Evolutionary conservation across 2,113 vertebrate species (phyloP), one percentile per base, ranked within the genome.

Genomic region (Electrona antarctica): DNA sequence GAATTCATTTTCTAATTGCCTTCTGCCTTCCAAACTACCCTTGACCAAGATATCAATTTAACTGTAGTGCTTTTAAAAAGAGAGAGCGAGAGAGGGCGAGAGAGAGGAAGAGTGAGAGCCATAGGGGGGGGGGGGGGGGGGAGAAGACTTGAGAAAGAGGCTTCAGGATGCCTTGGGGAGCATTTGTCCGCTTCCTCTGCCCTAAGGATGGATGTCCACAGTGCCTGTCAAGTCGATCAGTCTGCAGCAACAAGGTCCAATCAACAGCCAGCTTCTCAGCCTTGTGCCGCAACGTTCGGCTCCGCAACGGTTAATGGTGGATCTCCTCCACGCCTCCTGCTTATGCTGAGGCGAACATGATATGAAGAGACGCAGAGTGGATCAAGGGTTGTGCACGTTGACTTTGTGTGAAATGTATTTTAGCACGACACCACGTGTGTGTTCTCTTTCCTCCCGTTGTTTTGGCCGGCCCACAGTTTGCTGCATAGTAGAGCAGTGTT

Each of bases 1-100:
- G 76, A 83, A 63, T 80, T 77, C 14, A 71, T 71, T 74, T 77
- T 82, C 60, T 84, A 89, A 82, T 85, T 79, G 73, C 65, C 41
- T 70, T 46, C 58, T 12, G 61, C 72, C 71, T 85, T 76, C 66
- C 70, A 79, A 83, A 67, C 4, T 7, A 2, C 11, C 49, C 3
- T 70, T 14, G 73, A 80, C 69, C 83, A 71, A 79, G 62, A 48
- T 73, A 70, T 84, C 68, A 77, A 71, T 84, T 82, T 64, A 51
- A 64, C 77, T n/a, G 49, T 64, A 58, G 73, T 12, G 15, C 66
- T 77, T 41, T 41, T 41, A 4, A 41, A 41, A 6, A 41, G 33
- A 2, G 76, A 80, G 85, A 84, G 62, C 10, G 47, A 77, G 69
- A 76, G 73, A 74, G 52, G 73, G 10, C 8, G 33, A 28, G 41